These are phyloP conservation scores for Lithodes maja DNA, from an alignment of 2,888 invertebrate species.

Conservation along the genomic window DNA sequence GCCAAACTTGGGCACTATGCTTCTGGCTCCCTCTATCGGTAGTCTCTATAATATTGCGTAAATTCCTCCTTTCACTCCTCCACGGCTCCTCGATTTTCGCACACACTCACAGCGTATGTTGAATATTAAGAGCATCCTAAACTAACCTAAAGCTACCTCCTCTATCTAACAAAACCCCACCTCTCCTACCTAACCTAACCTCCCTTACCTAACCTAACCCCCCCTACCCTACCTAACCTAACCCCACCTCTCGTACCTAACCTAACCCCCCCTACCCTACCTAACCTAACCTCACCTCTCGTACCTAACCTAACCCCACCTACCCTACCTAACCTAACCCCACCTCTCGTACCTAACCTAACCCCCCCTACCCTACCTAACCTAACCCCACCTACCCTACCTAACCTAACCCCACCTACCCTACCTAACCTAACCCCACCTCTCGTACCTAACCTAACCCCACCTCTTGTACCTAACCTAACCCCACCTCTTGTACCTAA, in stretches of 20 bases:
- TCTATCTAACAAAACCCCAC: background rate
- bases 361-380: background rate
- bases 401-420: background rate
- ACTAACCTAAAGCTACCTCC: background rate
- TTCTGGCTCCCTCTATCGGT: too few species aligned
- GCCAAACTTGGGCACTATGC: too few species aligned
- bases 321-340: background rate
- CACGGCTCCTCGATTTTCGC: background rate
- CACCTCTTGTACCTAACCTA: background rate
- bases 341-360: background rate
- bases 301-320: background rate
- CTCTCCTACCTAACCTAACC: background rate
- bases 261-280: background rate
- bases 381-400: background rate
- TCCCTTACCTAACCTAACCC: background rate
- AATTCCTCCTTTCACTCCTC: background rate
- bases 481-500: background rate
- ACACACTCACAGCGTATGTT: background rate
- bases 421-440: background rate
- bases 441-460: background rate
- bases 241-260: background rate
- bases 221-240: background rate
- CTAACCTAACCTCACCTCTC: background rate
- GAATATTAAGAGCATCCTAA: too few species aligned
- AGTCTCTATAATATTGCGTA: background rate